These are phyloP conservation scores for Ectemnius lituratus DNA, from an alignment of 2,888 invertebrate genomes.

Conservation along the genomic window DNA sequence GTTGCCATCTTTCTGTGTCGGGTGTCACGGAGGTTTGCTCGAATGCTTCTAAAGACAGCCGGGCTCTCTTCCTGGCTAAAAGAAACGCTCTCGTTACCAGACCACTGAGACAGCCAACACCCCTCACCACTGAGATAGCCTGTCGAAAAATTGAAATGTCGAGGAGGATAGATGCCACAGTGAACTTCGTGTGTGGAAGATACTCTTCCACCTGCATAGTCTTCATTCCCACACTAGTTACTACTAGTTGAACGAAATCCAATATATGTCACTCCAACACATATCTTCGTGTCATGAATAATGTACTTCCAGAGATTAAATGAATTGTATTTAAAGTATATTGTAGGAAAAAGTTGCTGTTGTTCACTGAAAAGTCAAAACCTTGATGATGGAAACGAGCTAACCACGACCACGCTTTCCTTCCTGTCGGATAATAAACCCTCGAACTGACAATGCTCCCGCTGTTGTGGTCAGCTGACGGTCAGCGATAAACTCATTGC, in stretches of 20 bases:
- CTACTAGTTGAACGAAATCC: too few relatives aligned
- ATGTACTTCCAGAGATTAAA: too few relatives aligned
- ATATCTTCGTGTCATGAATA: too few relatives aligned
- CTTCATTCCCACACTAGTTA: too few relatives aligned
- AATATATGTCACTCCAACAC: too few relatives aligned
- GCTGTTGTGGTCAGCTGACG: conserved; percentile 59
- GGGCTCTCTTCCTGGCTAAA: conserved; percentile 15
- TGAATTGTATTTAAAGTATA: too few relatives aligned
- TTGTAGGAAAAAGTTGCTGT: too few relatives aligned
- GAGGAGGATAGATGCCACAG: not conserved
- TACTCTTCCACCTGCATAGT: too few relatives aligned
- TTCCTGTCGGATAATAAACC: conserved; percentile 59
- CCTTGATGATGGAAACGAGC: conserved; percentile 12
- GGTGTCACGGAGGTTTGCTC: conserved; percentile 45
- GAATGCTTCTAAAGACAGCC: conserved; percentile 36
- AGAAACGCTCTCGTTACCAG: conserved; percentile 19
- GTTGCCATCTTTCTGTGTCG: conserved; percentile 47
- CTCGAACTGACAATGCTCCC: conserved; percentile 53
- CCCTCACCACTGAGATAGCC: conserved; percentile 10
- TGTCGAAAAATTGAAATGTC: conserved; percentile 39
- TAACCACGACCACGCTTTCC: conserved; percentile 62
- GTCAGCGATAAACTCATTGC: conserved; percentile 42
- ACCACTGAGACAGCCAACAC: not conserved
- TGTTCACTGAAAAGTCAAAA: too few relatives aligned
- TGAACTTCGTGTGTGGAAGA: too few relatives aligned